Percentiles rank a stretch among this genome's conserved stretches.
Evolutionary conservation across 2,888 invertebrate species (phyloP).

Genomic region (Tethea ocularis): DNA sequence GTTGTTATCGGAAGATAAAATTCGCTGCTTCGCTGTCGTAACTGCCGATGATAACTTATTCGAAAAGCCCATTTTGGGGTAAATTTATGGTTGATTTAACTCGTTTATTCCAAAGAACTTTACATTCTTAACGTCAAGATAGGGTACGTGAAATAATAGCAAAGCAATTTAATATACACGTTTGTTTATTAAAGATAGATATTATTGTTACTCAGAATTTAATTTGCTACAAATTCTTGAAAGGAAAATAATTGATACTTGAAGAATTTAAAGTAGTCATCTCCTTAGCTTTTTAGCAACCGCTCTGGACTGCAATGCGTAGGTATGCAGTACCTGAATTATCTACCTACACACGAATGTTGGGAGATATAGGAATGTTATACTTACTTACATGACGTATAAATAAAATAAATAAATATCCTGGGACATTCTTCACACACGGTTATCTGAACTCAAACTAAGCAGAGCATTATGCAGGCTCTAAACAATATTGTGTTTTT

Average conservation of each 20-base stretch:
- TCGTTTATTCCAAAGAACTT: conserved; percentile 66
- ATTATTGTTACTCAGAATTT: conserved; percentile 13
- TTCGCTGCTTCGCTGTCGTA: conserved; percentile 58
- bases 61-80: conserved; percentile 64
- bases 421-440: too few species aligned
- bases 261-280: neutral
- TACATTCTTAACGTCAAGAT: conserved; percentile 52
- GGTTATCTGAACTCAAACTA: too few species aligned
- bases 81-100: conserved; percentile 76
- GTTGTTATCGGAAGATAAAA: conserved; percentile 66
- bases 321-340: neutral
- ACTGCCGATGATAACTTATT: conserved; percentile 77
- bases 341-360: too few species aligned
- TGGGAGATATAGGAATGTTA: too few species aligned
- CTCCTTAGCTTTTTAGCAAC: neutral
- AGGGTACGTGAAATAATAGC: conserved; percentile 12
- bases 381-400: too few species aligned
- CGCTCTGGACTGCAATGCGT: neutral
- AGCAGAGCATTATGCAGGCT: too few species aligned
- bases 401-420: too few species aligned
- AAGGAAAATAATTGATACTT: too few species aligned
- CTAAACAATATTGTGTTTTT: too few species aligned
- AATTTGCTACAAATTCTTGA: too few species aligned
- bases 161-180: neutral
- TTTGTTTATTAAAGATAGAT: conserved; percentile 31